Percentiles rank a stretch among this genome's conserved stretches.
These are phyloP conservation scores for Drosophila murphyi DNA, from an alignment of 1,140 invertebrate genomes.

Conservation along the genomic window DNA sequence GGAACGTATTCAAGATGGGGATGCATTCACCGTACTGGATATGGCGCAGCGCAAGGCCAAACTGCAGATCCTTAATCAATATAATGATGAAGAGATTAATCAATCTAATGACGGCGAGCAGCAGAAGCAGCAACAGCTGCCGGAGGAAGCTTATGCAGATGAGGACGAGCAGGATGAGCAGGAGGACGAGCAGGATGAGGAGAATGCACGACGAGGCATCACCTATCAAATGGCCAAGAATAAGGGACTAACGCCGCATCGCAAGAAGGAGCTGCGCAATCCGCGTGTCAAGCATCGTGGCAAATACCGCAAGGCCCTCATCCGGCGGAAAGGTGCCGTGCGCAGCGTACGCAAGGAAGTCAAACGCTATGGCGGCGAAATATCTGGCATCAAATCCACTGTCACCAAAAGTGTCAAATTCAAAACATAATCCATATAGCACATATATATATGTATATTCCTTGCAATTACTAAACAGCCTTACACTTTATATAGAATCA, in stretches of 20 bases:
- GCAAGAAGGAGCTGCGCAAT: conserved; percentile 96
- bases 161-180: conserved; percentile 52
- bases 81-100: conserved; percentile 47
- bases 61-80: conserved; percentile 77
- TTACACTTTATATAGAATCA: too few relatives aligned
- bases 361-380: conserved; percentile 93
- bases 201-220: conserved; percentile 89
- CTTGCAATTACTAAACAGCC: too few relatives aligned
- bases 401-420: conserved; percentile 95
- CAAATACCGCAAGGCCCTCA: conserved; percentile 95
- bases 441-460: too few relatives aligned
- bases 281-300: conserved; percentile 96
- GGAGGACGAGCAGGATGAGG: conserved; percentile 74
- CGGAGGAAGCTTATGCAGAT: conserved; percentile 70
- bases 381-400: conserved; percentile 94
- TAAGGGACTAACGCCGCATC: conserved; percentile 94
- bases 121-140: conserved; percentile 59
- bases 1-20: conserved; percentile 85
- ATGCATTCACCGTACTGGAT: conserved; percentile 84
- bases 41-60: conserved; percentile 73
- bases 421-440: conserved; percentile 85
- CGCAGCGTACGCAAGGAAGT: conserved; percentile 92
- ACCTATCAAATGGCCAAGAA: conserved; percentile 98
- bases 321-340: conserved; percentile 94
- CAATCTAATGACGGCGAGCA: conserved; percentile 56